Conservation (phyloP, 37 sponge, comb jelly and placozoan species). For the Cliona cf. orientalis region DNA sequence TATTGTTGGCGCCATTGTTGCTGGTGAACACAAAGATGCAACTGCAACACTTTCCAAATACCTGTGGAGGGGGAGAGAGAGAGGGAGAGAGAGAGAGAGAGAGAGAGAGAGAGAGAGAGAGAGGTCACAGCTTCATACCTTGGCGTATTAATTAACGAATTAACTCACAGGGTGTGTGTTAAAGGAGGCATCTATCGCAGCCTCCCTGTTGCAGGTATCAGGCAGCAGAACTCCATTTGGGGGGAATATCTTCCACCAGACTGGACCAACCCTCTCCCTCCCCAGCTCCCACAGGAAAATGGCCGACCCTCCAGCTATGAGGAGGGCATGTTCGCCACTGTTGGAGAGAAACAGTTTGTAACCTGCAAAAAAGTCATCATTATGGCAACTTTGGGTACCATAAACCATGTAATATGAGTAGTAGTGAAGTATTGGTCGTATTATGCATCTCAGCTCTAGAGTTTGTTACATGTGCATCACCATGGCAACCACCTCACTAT, state of each 20-base stretch:
- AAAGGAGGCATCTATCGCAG: conserved; percentile 39
- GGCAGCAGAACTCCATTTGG: conserved; percentile 24
- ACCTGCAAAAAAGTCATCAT: conserved; percentile 14
- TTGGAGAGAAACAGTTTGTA: conserved; percentile 39
- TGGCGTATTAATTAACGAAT: neutral
- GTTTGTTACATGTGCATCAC: too few relatives aligned
- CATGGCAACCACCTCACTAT: too few relatives aligned
- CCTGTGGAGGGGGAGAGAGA: conserved; percentile 1
- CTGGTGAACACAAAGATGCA: conserved; percentile 33
- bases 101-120: neutral
- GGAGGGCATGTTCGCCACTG: conserved; percentile 50
- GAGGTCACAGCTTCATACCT: neutral
- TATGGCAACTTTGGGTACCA: too few relatives aligned
- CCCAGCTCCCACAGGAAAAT: conserved; percentile 57
- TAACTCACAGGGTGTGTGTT: conserved; percentile 35
- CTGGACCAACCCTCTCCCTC: neutral
- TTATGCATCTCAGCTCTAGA: too few relatives aligned
- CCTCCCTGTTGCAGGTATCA: conserved; percentile 6
- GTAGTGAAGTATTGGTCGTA: too few relatives aligned
- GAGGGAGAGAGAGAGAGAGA: neutral
- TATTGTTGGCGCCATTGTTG: too few relatives aligned
- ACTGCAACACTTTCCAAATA: conserved; percentile 48
- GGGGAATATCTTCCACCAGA: conserved; percentile 44
- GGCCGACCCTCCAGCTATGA: conserved; percentile 7
- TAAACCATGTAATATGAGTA: too few relatives aligned